Evolutionary conservation across 2,797 vertebrate species (phyloP).

Genomic region (Poeciliopsis presidionis): DNA sequence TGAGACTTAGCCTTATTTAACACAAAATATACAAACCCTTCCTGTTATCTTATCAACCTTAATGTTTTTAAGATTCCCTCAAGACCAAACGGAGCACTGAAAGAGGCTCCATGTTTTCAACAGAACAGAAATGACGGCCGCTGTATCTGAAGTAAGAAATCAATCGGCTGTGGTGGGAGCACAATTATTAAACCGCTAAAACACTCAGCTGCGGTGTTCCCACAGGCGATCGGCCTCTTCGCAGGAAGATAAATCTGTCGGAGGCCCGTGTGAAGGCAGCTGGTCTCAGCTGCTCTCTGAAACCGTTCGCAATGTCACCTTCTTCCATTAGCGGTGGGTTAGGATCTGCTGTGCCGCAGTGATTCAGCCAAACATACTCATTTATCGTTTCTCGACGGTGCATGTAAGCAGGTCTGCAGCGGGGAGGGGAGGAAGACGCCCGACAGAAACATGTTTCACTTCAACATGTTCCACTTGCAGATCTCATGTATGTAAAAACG

Average conservation of each 20-base stretch:
- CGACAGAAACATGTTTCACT: neutral
- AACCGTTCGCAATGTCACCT: conserved; percentile 39
- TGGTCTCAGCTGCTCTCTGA: conserved; percentile 40
- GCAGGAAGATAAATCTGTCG: conserved; percentile 43
- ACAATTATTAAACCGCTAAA: conserved; percentile 31
- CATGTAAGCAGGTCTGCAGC: neutral
- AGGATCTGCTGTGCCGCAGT: conserved; percentile 13
- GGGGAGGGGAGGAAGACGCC: neutral
- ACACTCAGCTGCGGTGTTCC: conserved; percentile 20
- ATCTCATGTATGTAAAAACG: neutral
- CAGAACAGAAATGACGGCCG: neutral
- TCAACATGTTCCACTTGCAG: neutral
- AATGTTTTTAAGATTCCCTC: neutral
- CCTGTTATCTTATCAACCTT: neutral
- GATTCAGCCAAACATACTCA: conserved; percentile 36
- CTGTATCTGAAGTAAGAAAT: conserved; percentile 12
- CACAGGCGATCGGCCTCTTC: conserved; percentile 4
- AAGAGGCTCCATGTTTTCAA: neutral
- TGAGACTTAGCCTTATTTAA: neutral
- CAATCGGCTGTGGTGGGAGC: conserved; percentile 7
- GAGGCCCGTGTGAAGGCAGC: conserved; percentile 28
- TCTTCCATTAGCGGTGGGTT: conserved; percentile 30
- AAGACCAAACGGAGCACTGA: neutral
- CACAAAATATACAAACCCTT: no score
- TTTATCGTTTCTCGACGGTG: conserved; percentile 24